Evolutionary conservation across 2,888 invertebrate genomes (phyloP), one percentile per base, ranked within the genome.

Genomic region (Eucriotettix oculatus): DNA sequence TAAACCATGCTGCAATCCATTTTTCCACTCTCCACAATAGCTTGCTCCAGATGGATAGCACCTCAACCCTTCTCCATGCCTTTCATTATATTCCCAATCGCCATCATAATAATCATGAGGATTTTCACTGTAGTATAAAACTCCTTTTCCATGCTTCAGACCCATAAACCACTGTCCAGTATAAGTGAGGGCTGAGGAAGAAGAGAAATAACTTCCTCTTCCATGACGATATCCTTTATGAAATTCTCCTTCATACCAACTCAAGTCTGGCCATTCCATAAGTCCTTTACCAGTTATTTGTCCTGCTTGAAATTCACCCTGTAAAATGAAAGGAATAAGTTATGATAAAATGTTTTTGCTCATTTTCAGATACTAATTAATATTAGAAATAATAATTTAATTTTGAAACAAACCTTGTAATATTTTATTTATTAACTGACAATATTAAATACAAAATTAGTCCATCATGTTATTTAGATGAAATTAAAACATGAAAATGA

Each of bases 191-290:
- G 16, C 16, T 3, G 42, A 29, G 29, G 17, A 11, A 10, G 44
- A 16, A 12, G 43, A 58, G 17, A 59, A 52, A 43, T 68, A 60
- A 1, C 67, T 66, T 2, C 77, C 77, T 57, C 66, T 65, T 10
- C 76, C 76, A 63, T 77, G 73, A 1, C 81, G 78, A 59, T 78
- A 67, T 61, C 82, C 81, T 1, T 76, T 74, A 16, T 67, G 66
- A 66, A 83, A 79, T n/a, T 79, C 75, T 0, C 83, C 83, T 64
- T 78, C 74, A 64, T 82, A 83, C 75, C 76, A 77, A 44, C 76
- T 76, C 61, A 78, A 73, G 65, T 81, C 77, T 60, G 78, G 77
- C 75, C 81, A 80, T 52, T 74, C 71, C 60, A 83, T 71, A 16
- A 66, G 67, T 9, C 83, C 83, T 67, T 73, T 75, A 9, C 82